Conservation (phyloP, 1,140 invertebrate genomes). For the Drosophila aff. region DNA sequence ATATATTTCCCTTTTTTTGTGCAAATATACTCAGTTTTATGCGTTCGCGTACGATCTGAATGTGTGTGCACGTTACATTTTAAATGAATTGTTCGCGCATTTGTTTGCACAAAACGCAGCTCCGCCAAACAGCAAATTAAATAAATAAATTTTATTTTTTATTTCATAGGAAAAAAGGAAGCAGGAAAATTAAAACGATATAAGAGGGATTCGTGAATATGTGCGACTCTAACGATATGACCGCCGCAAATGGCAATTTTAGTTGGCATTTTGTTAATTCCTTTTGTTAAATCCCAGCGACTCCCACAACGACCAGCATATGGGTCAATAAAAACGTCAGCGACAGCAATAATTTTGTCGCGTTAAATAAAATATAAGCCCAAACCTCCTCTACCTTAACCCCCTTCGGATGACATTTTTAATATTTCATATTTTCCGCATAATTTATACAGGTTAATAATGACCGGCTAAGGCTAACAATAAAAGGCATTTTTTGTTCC, state of each 20-base stretch:
- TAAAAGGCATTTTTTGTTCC: slow-evolving; percentile 37
- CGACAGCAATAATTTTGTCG: slow-evolving; percentile 58
- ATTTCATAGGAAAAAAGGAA: slow-evolving; percentile 27
- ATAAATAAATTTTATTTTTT: slow-evolving; percentile 74
- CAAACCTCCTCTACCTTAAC: not conserved
- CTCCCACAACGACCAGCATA: slow-evolving; percentile 20
- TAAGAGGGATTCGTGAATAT: not conserved
- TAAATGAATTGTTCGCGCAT: slow-evolving; percentile 79
- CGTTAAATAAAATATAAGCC: slow-evolving; percentile 68
- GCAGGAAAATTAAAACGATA: slow-evolving; percentile 32
- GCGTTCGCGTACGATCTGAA: slow-evolving; percentile 8
- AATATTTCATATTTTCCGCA: slow-evolving; percentile 67
- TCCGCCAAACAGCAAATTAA: slow-evolving; percentile 71
- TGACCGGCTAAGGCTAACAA: slow-evolving; percentile 29
- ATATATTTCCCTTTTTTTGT: slow-evolving; percentile 7
- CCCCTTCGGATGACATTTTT: slow-evolving; percentile 44
- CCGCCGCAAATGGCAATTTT: slow-evolving; percentile 65
- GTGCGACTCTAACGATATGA: slow-evolving; percentile 36
- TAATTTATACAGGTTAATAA: slow-evolving; percentile 56
- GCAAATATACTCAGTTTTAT: slow-evolving; percentile 16
- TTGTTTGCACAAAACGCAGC: slow-evolving; percentile 68
- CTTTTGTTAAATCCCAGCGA: slow-evolving; percentile 13
- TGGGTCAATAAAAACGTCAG: slow-evolving; percentile 79
- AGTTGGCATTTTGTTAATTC: slow-evolving; percentile 62
- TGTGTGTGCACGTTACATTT: slow-evolving; percentile 65